These are phyloP conservation scores for Gastrophryne carolinensis DNA, from an alignment of 2,797 vertebrate genomes.

Conservation along the genomic window DNA sequence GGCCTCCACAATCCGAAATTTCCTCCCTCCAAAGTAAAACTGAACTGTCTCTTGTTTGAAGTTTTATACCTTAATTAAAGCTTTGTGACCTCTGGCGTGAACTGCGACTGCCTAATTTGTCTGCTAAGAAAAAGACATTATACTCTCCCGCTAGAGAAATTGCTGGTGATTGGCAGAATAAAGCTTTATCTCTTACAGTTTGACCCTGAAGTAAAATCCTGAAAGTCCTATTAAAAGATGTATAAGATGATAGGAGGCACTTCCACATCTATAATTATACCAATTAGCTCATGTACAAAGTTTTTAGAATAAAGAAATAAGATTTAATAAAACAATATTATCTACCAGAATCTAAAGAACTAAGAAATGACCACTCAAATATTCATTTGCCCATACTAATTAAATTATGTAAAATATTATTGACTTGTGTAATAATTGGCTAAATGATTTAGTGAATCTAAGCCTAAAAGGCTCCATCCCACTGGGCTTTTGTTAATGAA, in stretches of 20 bases:
- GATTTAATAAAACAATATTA: too few relatives aligned
- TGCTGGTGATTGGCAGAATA: constrained; percentile 13
- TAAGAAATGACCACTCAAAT: too few relatives aligned
- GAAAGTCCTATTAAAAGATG: background rate
- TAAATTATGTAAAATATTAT: too few relatives aligned
- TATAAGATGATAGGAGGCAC: background rate
- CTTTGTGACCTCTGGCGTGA: background rate
- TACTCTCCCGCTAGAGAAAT: background rate
- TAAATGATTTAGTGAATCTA: too few relatives aligned
- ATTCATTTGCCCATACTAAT: too few relatives aligned
- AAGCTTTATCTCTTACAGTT: constrained; percentile 2
- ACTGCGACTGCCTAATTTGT: constrained; percentile 20
- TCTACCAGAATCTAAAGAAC: too few relatives aligned
- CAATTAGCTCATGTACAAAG: background rate
- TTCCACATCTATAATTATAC: background rate
- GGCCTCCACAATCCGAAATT: background rate
- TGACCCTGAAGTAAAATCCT: constrained; percentile 14
- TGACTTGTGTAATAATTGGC: too few relatives aligned
- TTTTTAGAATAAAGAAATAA: too few relatives aligned
- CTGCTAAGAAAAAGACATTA: constrained; percentile 8
- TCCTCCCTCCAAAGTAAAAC: background rate
- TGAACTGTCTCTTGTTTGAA: constrained; percentile 8
- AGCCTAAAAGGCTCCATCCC: too few relatives aligned
- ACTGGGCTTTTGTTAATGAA: too few relatives aligned
- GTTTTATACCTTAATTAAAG: constrained; percentile 23